Percentiles rank a stretch among this genome's conserved stretches.
Conservation (phyloP, 2,113 vertebrate genomes). For the Rhinolophus ferrumequinum region DNA sequence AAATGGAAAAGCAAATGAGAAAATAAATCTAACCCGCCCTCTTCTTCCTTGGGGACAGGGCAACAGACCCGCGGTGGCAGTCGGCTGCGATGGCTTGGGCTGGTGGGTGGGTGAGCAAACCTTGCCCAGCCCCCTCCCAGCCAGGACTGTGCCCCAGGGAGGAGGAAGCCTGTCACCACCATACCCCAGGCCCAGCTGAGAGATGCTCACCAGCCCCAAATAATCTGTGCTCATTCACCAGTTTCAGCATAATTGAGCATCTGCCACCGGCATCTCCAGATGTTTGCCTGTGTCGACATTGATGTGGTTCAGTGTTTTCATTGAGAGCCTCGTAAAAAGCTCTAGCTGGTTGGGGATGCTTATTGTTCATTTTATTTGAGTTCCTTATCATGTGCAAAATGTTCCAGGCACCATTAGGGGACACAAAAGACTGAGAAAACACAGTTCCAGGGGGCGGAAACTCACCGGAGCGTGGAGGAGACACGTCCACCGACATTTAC, state of each 20-base stretch:
- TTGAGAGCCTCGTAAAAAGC: constrained; percentile 68
- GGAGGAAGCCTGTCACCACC: neutral
- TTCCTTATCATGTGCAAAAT: constrained; percentile 79
- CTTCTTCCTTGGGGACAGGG: neutral
- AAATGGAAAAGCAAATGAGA: constrained; percentile 43
- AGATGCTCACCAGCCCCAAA: constrained; percentile 10
- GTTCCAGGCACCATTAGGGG: constrained; percentile 78
- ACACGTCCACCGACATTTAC: constrained; percentile 64
- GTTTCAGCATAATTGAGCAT: constrained; percentile 68
- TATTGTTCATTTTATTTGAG: constrained; percentile 80
- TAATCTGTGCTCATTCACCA: constrained; percentile 57
- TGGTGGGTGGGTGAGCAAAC: neutral
- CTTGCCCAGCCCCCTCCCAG: neutral
- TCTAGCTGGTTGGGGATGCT: constrained; percentile 51
- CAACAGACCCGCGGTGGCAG: neutral
- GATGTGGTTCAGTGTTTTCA: constrained; percentile 67
- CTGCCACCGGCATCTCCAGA: constrained; percentile 75
- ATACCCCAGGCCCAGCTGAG: constrained; percentile 41
- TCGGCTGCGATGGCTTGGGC: neutral
- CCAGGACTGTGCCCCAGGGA: neutral
- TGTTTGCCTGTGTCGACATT: constrained; percentile 65
- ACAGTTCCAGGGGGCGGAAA: constrained; percentile 69
- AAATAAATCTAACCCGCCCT: neutral
- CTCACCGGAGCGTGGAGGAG: constrained; percentile 65
- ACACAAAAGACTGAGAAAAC: constrained; percentile 80